Conservation (phyloP, 1,140 invertebrate genomes). For the Drosophila sp. region DNA sequence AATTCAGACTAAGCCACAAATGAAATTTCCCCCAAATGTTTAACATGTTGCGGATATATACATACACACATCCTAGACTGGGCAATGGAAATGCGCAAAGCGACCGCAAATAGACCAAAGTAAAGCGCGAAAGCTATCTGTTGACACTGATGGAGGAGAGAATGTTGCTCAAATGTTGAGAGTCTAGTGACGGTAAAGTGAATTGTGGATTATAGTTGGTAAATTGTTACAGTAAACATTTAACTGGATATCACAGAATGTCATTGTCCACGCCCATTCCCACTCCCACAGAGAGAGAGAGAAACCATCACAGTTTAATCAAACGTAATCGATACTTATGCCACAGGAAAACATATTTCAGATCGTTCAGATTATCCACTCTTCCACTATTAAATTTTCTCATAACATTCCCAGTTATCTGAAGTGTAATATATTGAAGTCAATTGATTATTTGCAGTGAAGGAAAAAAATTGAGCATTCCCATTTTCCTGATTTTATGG, state of each 20-base stretch:
- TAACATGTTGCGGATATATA: slow-evolving; percentile 8
- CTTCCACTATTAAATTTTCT: too few species aligned
- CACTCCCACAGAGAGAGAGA: too few species aligned
- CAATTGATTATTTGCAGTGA: too few species aligned
- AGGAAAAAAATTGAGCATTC: too few species aligned
- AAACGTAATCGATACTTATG: too few species aligned
- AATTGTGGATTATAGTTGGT: background rate
- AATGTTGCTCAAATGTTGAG: too few species aligned
- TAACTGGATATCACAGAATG: background rate
- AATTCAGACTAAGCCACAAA: slow-evolving; percentile 26
- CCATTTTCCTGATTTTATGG: too few species aligned
- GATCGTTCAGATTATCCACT: too few species aligned
- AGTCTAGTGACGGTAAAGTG: background rate
- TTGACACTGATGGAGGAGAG: slow-evolving; percentile 7
- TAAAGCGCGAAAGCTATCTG: slow-evolving; percentile 3
- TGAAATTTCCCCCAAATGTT: slow-evolving; percentile 38
- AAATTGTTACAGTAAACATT: slow-evolving; percentile 6
- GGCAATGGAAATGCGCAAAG: slow-evolving; percentile 24
- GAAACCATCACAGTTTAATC: background rate
- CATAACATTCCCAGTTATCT: too few species aligned
- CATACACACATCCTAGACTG: background rate
- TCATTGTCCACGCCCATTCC: background rate
- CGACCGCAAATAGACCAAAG: slow-evolving; percentile 25
- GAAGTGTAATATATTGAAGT: too few species aligned
- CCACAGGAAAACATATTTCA: too few species aligned